Evolutionary conservation across 37 sponge, comb jelly and placozoan genomes (phyloP), one percentile per base, ranked within the genome.

Genomic region (Halichondria panicea): DNA sequence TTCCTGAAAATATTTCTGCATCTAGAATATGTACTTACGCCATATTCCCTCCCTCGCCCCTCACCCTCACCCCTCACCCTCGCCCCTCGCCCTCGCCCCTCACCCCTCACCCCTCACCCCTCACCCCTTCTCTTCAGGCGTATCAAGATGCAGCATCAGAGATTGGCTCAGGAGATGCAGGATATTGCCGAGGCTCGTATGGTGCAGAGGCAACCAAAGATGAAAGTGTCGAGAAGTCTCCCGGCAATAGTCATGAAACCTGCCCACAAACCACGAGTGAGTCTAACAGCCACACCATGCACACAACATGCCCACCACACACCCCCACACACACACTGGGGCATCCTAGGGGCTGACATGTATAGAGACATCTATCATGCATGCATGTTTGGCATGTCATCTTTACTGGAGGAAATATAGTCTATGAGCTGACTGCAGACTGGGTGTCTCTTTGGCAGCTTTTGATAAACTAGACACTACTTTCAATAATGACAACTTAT

Each of bases 211-310:
- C 61, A 59, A 38, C 66, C 81, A 18, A 70, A 57, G 41, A 57
- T 81, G 56, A 63, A 69, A 31, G 78, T 71, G 22, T 88, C 87
- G n/a, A 73, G 96, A 21, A 89, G 90, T 50, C 79, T 92, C 13
- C 96, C 96, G 18, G 84, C 93, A n/a, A 70, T 96, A 34, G 93
- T 90, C 12, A 78, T 96, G 45, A 92, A 89, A 74, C 87, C 86
- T 22, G 75, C 87, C 30, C 76, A 75, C 0, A 96, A 87, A 54
- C 38, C 63, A 37, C 69, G 88, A 45, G 88, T 89, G 37, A 67
- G 83, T n/a, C n/a, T n/a, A n/a, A n/a, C n/a, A n/a, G n/a, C n/a
- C n/a, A n/a, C n/a, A n/a, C n/a, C n/a, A n/a, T n/a, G n/a, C n/a
- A n/a, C n/a, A n/a, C n/a, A n/a, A n/a, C n/a, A n/a, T n/a, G n/a